These are phyloP conservation scores for Solea solea DNA, from an alignment of 2,113 vertebrate genomes.

Conservation along the genomic window DNA sequence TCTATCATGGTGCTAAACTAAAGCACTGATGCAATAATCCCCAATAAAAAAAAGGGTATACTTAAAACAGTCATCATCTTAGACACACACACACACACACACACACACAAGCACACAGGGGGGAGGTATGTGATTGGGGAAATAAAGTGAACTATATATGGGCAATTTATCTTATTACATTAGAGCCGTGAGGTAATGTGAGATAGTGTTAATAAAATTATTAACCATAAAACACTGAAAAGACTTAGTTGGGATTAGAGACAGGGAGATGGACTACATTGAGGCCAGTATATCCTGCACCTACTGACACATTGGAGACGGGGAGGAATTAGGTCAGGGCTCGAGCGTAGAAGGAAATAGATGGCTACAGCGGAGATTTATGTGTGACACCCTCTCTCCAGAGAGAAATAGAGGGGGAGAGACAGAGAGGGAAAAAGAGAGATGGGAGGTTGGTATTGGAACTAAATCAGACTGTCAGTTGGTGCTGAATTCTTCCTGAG, in stretches of 20 bases:
- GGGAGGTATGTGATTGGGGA: constrained; percentile 32
- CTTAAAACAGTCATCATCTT: constrained; percentile 27
- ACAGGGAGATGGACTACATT: constrained; percentile 36
- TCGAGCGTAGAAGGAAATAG: constrained; percentile 69
- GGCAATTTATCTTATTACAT: constrained; percentile 55
- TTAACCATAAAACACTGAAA: constrained; percentile 60
- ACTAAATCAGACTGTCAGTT: constrained; percentile 77
- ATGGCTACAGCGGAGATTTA: constrained; percentile 74
- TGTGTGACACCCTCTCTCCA: constrained; percentile 65
- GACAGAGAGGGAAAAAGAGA: constrained; percentile 56
- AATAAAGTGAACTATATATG: constrained; percentile 43
- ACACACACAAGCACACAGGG: neutral
- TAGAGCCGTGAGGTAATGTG: constrained; percentile 58
- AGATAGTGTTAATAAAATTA: constrained; percentile 53
- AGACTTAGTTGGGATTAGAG: constrained; percentile 52
- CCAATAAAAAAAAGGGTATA: constrained; percentile 14
- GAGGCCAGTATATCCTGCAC: constrained; percentile 65
- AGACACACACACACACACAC: constrained; percentile 8
- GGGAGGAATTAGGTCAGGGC: constrained; percentile 71
- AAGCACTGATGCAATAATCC: constrained; percentile 31
- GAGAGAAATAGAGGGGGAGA: constrained; percentile 59
- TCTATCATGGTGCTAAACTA: constrained; percentile 43
- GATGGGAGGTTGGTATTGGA: constrained; percentile 70
- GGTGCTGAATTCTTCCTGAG: constrained; percentile 71
- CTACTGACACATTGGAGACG: constrained; percentile 71